Evolutionary conservation across 2,888 invertebrate species (phyloP).

Genomic region (Geophilus truncorum): DNA sequence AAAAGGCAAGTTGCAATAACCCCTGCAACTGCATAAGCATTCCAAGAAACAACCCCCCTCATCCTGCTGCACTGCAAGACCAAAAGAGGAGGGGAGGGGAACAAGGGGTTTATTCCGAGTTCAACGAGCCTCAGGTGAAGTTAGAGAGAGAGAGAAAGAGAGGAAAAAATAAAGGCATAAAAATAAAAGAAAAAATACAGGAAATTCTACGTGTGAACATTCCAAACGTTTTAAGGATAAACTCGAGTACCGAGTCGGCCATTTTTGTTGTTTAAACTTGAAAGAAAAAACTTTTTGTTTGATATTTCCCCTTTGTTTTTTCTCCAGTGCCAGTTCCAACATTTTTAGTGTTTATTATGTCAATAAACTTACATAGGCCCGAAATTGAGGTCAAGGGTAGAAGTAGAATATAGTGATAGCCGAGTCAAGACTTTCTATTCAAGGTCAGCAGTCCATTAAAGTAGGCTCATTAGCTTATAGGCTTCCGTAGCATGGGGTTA

Average conservation of each 20-base stretch:
- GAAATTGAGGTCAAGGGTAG: constrained; percentile 25
- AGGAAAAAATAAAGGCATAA: constrained; percentile 5
- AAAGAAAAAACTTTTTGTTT: background rate
- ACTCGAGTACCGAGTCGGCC: background rate
- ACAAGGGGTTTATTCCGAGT: background rate
- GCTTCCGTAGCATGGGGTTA: constrained; percentile 8
- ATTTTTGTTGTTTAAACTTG: background rate
- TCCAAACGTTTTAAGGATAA: background rate
- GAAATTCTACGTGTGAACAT: constrained; percentile 25
- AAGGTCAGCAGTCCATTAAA: constrained; percentile 27
- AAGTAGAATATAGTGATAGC: constrained; percentile 2
- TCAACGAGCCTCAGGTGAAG: constrained; percentile 11
- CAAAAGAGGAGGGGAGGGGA: constrained; percentile 21
- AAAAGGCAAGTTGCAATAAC: constrained; percentile 27
- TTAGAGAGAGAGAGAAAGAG: no score
- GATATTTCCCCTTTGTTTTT: background rate
- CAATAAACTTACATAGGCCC: constrained; percentile 15
- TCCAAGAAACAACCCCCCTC: constrained; percentile 5
- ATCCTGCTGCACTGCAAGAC: background rate
- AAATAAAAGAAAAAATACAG: constrained; percentile 2
- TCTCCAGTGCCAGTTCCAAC: background rate
- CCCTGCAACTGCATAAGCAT: constrained; percentile 19
- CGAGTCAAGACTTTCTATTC: constrained; percentile 22
- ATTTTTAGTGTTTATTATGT: constrained; percentile 6
- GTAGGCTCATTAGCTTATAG: constrained; percentile 23